These are phyloP conservation scores for Coregonus sp. DNA, from an alignment of 2,797 vertebrate species.

Conservation along the genomic window DNA sequence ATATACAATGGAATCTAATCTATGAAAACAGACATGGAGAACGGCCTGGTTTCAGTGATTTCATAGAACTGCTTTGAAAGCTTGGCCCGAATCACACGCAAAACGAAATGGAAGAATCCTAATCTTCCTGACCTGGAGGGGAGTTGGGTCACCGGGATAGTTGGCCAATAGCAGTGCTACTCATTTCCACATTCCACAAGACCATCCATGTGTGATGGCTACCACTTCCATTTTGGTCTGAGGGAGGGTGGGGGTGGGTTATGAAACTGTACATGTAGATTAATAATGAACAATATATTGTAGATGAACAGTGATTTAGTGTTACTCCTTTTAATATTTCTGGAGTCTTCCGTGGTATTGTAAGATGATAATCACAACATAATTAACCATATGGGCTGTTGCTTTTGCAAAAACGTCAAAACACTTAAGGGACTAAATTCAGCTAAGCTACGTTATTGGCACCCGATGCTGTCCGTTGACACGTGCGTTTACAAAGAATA, in stretches of 20 bases:
- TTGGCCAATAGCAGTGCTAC: conserved; percentile 66
- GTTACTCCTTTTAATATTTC: conserved; percentile 51
- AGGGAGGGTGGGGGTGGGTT: conserved; percentile 56
- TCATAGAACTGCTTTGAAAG: conserved; percentile 38
- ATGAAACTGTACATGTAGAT: conserved; percentile 28
- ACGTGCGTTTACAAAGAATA: background rate
- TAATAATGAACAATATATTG: conserved; percentile 55
- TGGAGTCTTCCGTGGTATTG: too few relatives aligned
- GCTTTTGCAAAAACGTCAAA: too few relatives aligned
- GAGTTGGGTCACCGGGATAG: conserved; percentile 56
- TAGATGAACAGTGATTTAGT: conserved; percentile 44
- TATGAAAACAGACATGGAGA: background rate
- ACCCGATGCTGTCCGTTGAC: background rate
- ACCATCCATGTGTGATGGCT: conserved; percentile 73
- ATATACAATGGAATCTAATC: background rate
- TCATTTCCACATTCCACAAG: conserved; percentile 79
- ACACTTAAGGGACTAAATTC: too few relatives aligned
- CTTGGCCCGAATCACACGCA: background rate
- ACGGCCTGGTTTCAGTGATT: conserved; percentile 20
- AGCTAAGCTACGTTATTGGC: too few relatives aligned
- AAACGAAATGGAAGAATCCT: conserved; percentile 30
- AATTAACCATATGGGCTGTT: too few relatives aligned
- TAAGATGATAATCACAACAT: too few relatives aligned
- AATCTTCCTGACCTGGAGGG: conserved; percentile 39
- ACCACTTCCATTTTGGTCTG: conserved; percentile 73